These are phyloP conservation scores for Copsychus sechellarum DNA, from an alignment of 2,113 vertebrate genomes.

Conservation along the genomic window DNA sequence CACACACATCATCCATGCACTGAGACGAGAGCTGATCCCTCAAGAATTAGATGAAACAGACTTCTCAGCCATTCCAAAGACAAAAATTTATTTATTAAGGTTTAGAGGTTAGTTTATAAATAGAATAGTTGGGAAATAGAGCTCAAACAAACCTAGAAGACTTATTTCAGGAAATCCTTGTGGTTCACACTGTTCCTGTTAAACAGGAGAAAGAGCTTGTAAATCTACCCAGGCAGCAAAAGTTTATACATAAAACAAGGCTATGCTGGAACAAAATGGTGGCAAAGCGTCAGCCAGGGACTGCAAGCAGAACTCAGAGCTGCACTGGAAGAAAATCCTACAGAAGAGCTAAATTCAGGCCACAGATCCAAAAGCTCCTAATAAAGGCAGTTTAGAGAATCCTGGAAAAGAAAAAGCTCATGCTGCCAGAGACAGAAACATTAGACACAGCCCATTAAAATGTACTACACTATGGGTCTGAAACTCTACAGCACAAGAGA, in stretches of 20 bases:
- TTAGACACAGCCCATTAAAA: neutral
- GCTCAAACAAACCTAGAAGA: constrained; percentile 6
- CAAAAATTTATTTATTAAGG: neutral
- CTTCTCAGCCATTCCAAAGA: neutral
- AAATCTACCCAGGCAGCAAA: neutral
- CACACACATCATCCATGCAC: neutral
- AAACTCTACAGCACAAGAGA: neutral
- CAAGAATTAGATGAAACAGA: neutral
- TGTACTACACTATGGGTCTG: neutral
- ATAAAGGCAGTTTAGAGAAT: neutral
- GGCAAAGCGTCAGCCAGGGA: neutral
- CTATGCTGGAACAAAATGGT: neutral
- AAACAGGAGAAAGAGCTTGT: neutral
- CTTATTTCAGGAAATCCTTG: constrained; percentile 30
- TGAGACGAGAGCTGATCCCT: neutral
- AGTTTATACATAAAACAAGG: neutral
- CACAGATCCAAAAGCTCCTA: neutral
- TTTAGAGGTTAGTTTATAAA: neutral
- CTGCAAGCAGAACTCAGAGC: neutral
- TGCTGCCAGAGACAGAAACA: constrained; percentile 4
- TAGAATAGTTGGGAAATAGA: neutral
- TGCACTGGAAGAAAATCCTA: neutral
- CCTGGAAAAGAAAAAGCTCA: neutral
- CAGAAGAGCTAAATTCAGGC: neutral
- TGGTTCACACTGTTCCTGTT: constrained; percentile 8